phyloP scores from a whole-genome alignment of 2,797 vertebrate species.

The Chiroxiphia lanceolata region DNA sequence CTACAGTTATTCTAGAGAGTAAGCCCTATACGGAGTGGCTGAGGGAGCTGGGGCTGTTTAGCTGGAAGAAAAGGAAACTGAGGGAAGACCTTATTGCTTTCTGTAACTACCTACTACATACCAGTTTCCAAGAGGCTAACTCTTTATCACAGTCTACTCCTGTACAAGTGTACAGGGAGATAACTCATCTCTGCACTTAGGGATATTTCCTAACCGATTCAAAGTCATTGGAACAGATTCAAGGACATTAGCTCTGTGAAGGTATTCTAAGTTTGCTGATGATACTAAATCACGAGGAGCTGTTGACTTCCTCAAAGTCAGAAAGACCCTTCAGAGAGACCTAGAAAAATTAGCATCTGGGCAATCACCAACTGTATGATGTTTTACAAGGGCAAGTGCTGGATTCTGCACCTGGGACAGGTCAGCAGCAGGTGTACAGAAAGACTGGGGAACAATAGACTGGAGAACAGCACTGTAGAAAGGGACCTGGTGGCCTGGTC shows the following conservation, averaged over 20 bases:
- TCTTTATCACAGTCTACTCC: not conserved
- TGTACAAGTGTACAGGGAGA: not conserved
- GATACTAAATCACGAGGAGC: not conserved
- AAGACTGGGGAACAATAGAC: not conserved
- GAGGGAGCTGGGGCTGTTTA: not conserved
- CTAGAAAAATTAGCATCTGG: not conserved
- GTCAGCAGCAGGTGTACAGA: not conserved
- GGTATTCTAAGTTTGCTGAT: not conserved
- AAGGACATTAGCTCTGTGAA: not conserved
- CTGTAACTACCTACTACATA: not conserved
- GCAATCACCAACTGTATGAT: not conserved
- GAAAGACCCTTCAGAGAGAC: not conserved
- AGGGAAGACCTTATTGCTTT: not conserved
- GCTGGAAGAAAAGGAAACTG: not conserved
- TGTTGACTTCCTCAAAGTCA: not conserved
- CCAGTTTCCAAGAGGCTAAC: not conserved
- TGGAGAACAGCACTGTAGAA: rapidly evolving
- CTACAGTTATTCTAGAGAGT: not conserved
- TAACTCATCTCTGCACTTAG: not conserved
- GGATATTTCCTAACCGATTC: not conserved
- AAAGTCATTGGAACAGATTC: not conserved
- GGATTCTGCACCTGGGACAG: not conserved
- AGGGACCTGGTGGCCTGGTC: rapidly evolving
- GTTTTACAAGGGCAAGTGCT: not conserved
- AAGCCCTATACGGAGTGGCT: not conserved